Evolutionary conservation across 2,888 invertebrate species (phyloP).

Genomic region (Pasiphila rectangulata): DNA sequence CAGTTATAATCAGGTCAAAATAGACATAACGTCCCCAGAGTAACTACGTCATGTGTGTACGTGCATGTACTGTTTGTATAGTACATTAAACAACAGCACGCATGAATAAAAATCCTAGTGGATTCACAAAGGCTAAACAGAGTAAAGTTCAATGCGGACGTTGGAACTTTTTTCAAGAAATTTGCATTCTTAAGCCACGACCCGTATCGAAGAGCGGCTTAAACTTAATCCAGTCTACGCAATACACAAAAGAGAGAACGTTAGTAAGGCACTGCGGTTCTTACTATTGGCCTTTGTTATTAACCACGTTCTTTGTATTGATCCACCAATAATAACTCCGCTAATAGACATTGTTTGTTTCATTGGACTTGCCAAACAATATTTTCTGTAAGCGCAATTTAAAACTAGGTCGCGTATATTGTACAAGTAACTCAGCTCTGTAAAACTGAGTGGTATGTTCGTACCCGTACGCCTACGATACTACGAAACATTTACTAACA

Average conservation of each 20-base stretch:
- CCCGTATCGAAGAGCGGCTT: conserved; percentile 38
- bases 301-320: conserved; percentile 1
- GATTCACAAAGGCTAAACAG: conserved; percentile 16
- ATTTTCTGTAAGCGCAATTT: conserved; percentile 7
- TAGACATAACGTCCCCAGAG: conserved; percentile 12
- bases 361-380: neutral
- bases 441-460: conserved; percentile 30
- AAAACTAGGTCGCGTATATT: conserved; percentile 25
- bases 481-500: conserved; percentile 34
- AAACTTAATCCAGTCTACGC: conserved; percentile 40
- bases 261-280: conserved; percentile 7
- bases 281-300: conserved; percentile 1
- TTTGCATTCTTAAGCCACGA: conserved; percentile 54
- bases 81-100: conserved; percentile 27
- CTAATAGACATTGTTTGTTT: conserved; percentile 5
- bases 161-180: conserved; percentile 49
- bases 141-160: conserved; percentile 37
- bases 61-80: conserved; percentile 14
- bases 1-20: conserved; percentile 14
- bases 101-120: conserved; percentile 24
- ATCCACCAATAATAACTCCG: conserved; percentile 3
- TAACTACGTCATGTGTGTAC: too few relatives aligned
- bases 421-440: conserved; percentile 29
- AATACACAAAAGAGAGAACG: conserved; percentile 18
- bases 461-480: conserved; percentile 23